Percentiles rank a stretch among this genome's conserved stretches.
Evolutionary conservation across 2,888 invertebrate genomes (phyloP).

Genomic region (Podotricha telesiphe): DNA sequence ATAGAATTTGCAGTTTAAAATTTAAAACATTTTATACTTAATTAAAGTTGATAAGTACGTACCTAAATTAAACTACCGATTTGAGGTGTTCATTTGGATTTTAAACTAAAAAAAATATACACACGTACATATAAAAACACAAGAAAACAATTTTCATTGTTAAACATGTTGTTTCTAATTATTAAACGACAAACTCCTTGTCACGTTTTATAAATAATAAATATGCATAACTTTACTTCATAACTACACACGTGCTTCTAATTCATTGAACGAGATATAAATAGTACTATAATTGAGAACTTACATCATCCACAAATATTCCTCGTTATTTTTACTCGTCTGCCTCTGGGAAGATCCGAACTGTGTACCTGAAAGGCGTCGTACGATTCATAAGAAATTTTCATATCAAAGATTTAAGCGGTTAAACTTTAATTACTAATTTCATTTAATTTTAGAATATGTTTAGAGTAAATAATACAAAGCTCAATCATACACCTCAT

Average conservation of each 20-base stretch:
- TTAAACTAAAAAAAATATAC: no score
- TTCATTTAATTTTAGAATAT: not conserved
- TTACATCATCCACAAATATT: constrained; percentile 80
- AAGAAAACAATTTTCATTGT: no score
- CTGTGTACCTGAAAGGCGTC: constrained; percentile 59
- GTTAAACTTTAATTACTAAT: no score
- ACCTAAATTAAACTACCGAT: no score
- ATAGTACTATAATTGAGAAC: constrained; percentile 47
- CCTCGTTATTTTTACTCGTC: constrained; percentile 71
- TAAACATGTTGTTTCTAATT: not conserved
- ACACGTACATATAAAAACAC: no score
- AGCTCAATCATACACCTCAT: no score
- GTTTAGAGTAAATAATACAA: not conserved
- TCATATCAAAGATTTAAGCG: not conserved
- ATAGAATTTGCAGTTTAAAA: no score
- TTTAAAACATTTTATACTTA: no score
- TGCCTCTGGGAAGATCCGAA: constrained; percentile 60
- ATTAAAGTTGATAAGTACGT: no score
- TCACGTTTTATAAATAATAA: not conserved
- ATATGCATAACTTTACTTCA: not conserved
- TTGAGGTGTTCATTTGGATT: no score
- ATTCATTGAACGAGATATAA: not conserved
- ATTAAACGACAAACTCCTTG: not conserved
- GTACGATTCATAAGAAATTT: not conserved
- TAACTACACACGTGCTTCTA: not conserved